Percentiles rank a stretch among this genome's conserved stretches.
Conservation (phyloP, 2,888 invertebrate genomes). For the Choristoneura rosaceana region DNA sequence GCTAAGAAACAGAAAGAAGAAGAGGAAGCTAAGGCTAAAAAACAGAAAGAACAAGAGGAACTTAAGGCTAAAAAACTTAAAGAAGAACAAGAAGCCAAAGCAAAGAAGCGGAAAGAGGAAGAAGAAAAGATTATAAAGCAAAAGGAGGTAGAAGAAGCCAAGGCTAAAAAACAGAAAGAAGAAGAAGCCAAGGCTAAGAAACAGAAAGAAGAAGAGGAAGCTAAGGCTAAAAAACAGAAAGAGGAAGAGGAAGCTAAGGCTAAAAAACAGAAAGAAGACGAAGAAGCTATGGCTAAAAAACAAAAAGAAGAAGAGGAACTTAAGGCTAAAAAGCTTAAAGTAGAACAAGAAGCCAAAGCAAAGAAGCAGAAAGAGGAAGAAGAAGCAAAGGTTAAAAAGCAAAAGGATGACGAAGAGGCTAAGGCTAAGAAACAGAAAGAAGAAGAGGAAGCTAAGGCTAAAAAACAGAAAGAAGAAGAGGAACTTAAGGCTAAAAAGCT, state of each 20-base stretch:
- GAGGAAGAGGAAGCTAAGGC: constrained; percentile 32
- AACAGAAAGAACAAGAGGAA: constrained; percentile 41
- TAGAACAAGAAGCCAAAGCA: constrained; percentile 61
- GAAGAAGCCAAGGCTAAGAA: constrained; percentile 23
- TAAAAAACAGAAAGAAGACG: constrained; percentile 53
- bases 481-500: constrained; percentile 43
- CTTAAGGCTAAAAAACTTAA: constrained; percentile 14
- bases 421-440: constrained; percentile 42
- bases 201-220: constrained; percentile 19
- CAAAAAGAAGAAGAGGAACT: constrained; percentile 40
- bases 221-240: constrained; percentile 35
- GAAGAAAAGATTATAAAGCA: constrained; percentile 44
- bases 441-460: constrained; percentile 35
- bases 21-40: not conserved
- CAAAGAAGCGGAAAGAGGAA: constrained; percentile 8
- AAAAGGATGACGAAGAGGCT: constrained; percentile 40
- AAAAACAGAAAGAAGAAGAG: not conserved
- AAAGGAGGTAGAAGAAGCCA: constrained; percentile 42
- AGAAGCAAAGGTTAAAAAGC: constrained; percentile 46
- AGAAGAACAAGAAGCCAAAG: constrained; percentile 22
- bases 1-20: constrained; percentile 32
- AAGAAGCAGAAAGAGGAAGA: constrained; percentile 47
- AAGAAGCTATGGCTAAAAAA: constrained; percentile 51
- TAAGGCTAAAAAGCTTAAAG: constrained; percentile 49
- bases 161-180: no score